phyloP scores from a whole-genome alignment of 2,797 vertebrate species.

The Florisuga fusca region DNA sequence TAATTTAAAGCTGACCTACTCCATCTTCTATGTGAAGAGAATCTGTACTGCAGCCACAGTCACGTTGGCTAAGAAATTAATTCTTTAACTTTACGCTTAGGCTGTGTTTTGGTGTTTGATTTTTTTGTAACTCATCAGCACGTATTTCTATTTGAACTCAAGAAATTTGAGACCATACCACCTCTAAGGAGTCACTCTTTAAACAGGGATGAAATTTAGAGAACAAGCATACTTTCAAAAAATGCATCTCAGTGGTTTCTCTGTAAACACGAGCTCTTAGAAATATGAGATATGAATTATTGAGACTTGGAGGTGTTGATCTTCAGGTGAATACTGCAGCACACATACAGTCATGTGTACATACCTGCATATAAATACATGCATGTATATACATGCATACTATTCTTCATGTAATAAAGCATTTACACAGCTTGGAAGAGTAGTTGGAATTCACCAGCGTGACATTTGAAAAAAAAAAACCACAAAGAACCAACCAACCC shows the following conservation, averaged over 20 bases:
- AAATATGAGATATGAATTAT: not conserved
- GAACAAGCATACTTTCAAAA: not conserved
- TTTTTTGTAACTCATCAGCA: not conserved
- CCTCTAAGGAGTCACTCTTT: not conserved
- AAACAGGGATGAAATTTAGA: not conserved
- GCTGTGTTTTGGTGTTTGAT: not conserved
- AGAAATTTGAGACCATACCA: not conserved
- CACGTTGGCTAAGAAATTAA: not conserved
- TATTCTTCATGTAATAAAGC: not conserved
- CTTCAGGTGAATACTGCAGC: not conserved
- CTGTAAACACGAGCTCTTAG: not conserved
- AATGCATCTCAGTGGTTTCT: not conserved
- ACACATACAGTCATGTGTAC: not conserved
- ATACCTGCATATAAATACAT: not conserved
- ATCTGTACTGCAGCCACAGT: not conserved
- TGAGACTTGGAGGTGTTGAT: not conserved
- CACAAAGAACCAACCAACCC: not conserved
- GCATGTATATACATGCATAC: not conserved
- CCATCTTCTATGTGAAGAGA: not conserved
- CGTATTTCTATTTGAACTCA: not conserved
- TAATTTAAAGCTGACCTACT: not conserved
- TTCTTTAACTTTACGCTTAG: not conserved
- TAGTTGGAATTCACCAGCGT: not conserved
- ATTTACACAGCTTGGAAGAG: constrained; percentile 19
- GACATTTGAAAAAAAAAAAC: not conserved